A percentile compares a stretch with the other conserved stretches of the same genome.
These are phyloP conservation scores for Agrypnus murinus DNA, from an alignment of 2,888 invertebrate species.

Conservation along the genomic window DNA sequence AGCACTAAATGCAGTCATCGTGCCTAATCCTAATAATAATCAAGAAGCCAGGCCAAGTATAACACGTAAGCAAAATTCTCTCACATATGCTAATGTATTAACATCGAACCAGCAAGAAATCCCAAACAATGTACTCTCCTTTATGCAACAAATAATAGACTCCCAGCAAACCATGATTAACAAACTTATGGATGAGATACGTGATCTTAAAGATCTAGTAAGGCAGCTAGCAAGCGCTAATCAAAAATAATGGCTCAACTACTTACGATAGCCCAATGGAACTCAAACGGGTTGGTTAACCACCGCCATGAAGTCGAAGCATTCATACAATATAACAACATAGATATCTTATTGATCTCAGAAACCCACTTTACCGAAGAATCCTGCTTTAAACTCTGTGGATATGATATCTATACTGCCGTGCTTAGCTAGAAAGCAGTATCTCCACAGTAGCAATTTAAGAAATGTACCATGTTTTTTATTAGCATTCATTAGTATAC, in stretches of 20 bases:
- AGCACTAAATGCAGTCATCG: constrained; percentile 15
- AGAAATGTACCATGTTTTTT: no score
- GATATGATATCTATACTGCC: no score
- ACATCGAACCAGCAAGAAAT: constrained; percentile 10
- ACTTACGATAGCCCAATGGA: constrained; percentile 17
- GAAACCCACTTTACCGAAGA: no score
- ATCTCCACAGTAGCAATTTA: no score
- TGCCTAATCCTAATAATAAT: background rate
- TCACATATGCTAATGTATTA: constrained; percentile 10
- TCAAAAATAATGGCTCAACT: constrained; percentile 18
- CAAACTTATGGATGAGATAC: no score
- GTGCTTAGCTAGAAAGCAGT: no score
- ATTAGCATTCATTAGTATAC: no score
- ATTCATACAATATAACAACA: constrained; percentile 8
- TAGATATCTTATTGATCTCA: no score
- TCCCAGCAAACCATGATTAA: constrained; percentile 21
- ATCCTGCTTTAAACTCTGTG: no score
- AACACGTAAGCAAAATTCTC: constrained; percentile 9
- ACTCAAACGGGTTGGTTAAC: constrained; percentile 11
- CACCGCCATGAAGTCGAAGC: constrained; percentile 15
- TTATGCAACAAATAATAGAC: constrained; percentile 15
- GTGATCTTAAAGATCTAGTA: constrained; percentile 24
- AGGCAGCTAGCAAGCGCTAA: constrained; percentile 14
- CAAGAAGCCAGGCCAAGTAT: constrained; percentile 5
- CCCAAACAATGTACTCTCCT: constrained; percentile 10